Evolutionary conservation across 2,888 invertebrate species (phyloP).

Genomic region (Tachina fera): DNA sequence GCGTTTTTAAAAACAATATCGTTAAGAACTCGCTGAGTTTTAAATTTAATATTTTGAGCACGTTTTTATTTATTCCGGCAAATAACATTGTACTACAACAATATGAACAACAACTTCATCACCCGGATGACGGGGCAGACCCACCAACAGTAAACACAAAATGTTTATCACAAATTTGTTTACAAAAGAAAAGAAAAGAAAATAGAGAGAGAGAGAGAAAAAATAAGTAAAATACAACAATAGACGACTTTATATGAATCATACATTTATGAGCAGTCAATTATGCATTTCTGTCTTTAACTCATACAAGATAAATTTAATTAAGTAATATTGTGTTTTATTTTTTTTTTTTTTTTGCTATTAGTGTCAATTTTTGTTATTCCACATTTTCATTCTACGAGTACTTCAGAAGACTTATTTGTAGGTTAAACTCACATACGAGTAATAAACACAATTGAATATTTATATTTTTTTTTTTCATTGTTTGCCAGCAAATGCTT

Average conservation of each 20-base stretch:
- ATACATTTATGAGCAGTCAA: constrained; percentile 13
- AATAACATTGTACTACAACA: constrained; percentile 38
- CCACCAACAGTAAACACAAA: constrained; percentile 15
- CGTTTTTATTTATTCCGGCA: constrained; percentile 40
- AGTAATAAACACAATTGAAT: constrained; percentile 46
- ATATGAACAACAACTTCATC: neutral
- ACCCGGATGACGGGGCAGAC: constrained; percentile 9
- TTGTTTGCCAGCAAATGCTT: constrained; percentile 1
- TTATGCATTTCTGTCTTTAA: neutral
- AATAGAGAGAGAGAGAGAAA: neutral
- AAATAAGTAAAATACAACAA: neutral
- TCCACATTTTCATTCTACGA: constrained; percentile 38
- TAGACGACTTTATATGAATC: constrained; percentile 42
- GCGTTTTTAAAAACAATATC: constrained; percentile 6
- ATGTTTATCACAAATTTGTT: constrained; percentile 20
- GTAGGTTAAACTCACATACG: constrained; percentile 42
- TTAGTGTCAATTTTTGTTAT: neutral
- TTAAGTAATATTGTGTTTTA: neutral
- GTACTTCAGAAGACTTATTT: constrained; percentile 26
- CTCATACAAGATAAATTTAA: constrained; percentile 35
- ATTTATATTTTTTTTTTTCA: neutral
- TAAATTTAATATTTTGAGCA: constrained; percentile 49
- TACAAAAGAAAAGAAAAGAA: constrained; percentile 1
- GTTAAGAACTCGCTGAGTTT: constrained; percentile 8
- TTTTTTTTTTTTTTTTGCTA: neutral